Base-by-base conservation (phyloP, 2,888 invertebrate genomes). In the Carabus problematicus region DNA sequence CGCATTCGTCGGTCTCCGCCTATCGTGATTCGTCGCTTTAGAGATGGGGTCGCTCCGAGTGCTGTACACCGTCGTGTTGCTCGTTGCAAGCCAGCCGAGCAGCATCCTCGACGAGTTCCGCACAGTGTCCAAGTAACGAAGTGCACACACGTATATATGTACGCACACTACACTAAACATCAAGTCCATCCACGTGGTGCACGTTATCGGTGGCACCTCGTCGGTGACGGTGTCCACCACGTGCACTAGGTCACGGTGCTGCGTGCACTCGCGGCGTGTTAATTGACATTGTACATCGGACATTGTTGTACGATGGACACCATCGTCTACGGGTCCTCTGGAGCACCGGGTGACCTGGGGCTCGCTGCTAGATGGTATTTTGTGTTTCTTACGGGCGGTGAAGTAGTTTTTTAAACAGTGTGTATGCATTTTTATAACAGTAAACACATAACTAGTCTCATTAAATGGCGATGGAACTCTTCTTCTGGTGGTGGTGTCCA, bases 31-130 rank as follows among this genome's bases (percentile, higher is more conserved):
- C 52, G 52, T 52, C 2, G 29, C 29, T 29, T 29, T 29, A 6
- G 29, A 29, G 29, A 29, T 3, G 29, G 29, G 29, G 29, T 29
- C 29, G 3, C 29, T 29, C 29, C 29, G 29, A 29, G 29, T 29
- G 29, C 29, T 6, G 29, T 29, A 29, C 29, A 2, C 3, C 29
- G 29, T 29, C 6, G 29, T 29, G 6, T 29, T 43, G 43, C 12
- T 60, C 60, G 45, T 60, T 42, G 45, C 43, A 18, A 8, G 60
- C 43, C 12, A 56, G 59, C 8, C 16, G 42, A 11, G 45, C 43
- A 42, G 42, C 16, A 59, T 19, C 12, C n/a, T 7, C 58, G 29
- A 29, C 29, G 29, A 29, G 29, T 29, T 29, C 2, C 29, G 6
- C 58, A 1, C 19, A 59, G 16, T 29, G 29, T 29, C 29, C 29